Evolutionary conservation across 2,888 invertebrate genomes (phyloP).

Genomic region (Antheraea yamamai): DNA sequence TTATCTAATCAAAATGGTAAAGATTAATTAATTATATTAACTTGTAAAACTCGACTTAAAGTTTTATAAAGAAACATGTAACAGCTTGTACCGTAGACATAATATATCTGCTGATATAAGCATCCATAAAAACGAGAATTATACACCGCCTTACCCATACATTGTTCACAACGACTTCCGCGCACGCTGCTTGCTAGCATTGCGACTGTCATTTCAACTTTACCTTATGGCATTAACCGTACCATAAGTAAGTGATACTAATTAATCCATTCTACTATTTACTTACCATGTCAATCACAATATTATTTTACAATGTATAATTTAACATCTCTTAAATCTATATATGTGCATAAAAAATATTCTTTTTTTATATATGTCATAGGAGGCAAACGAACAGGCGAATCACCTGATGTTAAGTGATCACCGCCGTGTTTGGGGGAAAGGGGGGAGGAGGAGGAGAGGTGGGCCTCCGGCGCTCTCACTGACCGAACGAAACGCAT

Average conservation of each 20-base stretch:
- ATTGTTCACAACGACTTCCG: conserved; percentile 7
- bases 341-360: no score
- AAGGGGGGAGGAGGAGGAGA: no score
- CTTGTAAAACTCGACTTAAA: neutral
- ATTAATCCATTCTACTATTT: neutral
- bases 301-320: neutral
- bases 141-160: conserved; percentile 2
- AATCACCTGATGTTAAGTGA: no score
- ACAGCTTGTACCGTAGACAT: neutral
- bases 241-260: neutral
- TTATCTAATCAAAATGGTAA: neutral
- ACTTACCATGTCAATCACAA: neutral
- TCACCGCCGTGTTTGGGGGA: no score
- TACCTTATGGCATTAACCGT: neutral
- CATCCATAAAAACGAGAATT: neutral
- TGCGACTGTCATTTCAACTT: conserved; percentile 8
- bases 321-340: neutral
- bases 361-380: no score
- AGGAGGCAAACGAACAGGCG: no score
- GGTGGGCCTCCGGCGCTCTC: no score
- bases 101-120: neutral
- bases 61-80: neutral
- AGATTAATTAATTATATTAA: neutral
- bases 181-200: neutral
- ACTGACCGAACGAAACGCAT: no score